Base-by-base conservation (phyloP, 1,140 invertebrate species). In the Camponotus vicinus region DNA sequence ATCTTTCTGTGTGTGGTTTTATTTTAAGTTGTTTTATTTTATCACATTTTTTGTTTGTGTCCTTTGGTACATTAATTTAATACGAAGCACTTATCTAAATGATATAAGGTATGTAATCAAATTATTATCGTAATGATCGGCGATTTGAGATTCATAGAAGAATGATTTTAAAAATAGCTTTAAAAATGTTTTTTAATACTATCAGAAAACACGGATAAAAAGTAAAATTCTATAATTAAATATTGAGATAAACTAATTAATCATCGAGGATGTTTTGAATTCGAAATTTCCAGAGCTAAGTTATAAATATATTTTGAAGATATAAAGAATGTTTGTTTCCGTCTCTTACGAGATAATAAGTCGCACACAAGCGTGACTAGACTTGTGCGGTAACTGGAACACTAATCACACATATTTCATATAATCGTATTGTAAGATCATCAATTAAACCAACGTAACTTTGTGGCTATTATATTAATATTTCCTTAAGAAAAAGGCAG, bases 361-460 rank as follows among this genome's bases (percentile, higher is more conserved):
- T 69, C 34, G 63, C 77, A 70, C 77, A 40, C 64, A 34, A 80
- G 77, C 77, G 64, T 80, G 77, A 80, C 64, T 80, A 11, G 77
- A 40, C 79, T 61, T 71, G 79, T 27, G 40, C 40, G 13, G 18
- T 13, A 83, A 45, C 40, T 83, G 45, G 69, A 75, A 83, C 79
- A 15, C n/a, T 83, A 75, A 83, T 75, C n/a, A 45, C 37, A 64
- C n/a, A 40, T 34, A 63, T 83, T 57, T 73, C 27, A 45, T 42
- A 11, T 34, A 83, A 61, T 57, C 18, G n/a, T 21, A 9, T 34
- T 45, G 21, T 61, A 59, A 34, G 27, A 83, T 83, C 40, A n/a
- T 2, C 75, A 75, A 83, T 83, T 73, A 61, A 11, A 45, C 40
- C 45, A 61, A 34, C 13, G 42, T 49, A 64, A 83, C 27, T 59